Evolutionary conservation across 2,888 invertebrate species (phyloP).

Genomic region (Opisthograptis luteolata): DNA sequence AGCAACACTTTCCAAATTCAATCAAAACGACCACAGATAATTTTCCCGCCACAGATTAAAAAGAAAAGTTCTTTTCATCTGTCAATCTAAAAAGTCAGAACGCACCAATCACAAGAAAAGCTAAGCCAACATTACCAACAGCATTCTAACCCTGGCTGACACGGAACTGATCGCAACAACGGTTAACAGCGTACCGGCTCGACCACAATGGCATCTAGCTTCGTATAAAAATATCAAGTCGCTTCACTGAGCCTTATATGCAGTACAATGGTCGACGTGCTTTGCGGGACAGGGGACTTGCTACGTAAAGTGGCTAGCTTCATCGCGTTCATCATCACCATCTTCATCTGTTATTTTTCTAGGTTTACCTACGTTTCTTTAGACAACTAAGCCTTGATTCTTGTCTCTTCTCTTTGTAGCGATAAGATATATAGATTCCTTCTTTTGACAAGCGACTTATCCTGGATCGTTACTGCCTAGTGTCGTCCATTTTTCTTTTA

Average conservation of each 20-base stretch:
- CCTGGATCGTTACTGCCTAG: too few species aligned
- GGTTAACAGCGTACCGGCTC: constrained; percentile 38
- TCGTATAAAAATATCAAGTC: constrained; percentile 79
- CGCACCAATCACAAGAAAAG: constrained; percentile 20
- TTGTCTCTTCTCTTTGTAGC: too few species aligned
- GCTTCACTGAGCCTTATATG: constrained; percentile 74
- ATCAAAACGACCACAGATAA: not conserved
- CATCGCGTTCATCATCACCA: not conserved
- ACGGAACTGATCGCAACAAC: constrained; percentile 42
- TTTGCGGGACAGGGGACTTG: constrained; percentile 60
- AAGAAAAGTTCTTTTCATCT: constrained; percentile 4
- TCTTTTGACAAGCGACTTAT: too few species aligned
- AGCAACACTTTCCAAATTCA: too few species aligned
- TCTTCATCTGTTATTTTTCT: too few species aligned
- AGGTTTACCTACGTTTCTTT: too few species aligned
- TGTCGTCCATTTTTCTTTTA: too few species aligned
- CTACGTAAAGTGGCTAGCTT: constrained; percentile 50
- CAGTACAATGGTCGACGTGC: constrained; percentile 78
- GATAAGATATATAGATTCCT: too few species aligned
- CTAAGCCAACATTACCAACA: constrained; percentile 20
- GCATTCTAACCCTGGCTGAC: constrained; percentile 36
- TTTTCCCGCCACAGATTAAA: not conserved
- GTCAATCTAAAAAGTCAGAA: constrained; percentile 9
- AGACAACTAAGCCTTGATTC: too few species aligned
- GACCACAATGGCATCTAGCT: constrained; percentile 68